Evolutionary conservation across 2,113 vertebrate genomes (phyloP), one percentile per base, ranked within the genome.

Genomic region (Copsychus sechellarum): DNA sequence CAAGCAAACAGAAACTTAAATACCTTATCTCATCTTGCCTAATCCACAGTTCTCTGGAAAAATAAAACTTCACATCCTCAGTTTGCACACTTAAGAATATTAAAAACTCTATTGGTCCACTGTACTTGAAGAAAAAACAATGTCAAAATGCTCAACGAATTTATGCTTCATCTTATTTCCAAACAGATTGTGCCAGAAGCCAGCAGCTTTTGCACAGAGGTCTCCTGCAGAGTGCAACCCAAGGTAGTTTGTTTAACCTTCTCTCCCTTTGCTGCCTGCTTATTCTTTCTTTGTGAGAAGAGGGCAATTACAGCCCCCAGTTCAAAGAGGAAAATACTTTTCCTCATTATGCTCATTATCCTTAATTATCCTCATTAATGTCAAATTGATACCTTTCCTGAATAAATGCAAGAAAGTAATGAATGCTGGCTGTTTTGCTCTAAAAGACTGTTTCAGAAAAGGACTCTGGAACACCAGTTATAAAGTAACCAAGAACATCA

Each of bases 311-410:
- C 88, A 96, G 45, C 54, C 83, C 51, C 67, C 54, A 24, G 58
- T 4, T 94, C 70, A 90, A 94, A 82, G 57, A 96, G 74, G 70
- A 96, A 96, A 93, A 92, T 58, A 90, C 82, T 96, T 93, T 58
- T 92, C 69, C 50, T 90, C 82, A 95, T 95, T 94, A 96, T 83
- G 67, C n/a, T 95, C 84, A 94, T 96, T 96, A 96, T 96, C 81
- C 64, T 84, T 90, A 92, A 94, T 96, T 92, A 96, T 94, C 80
- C 67, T 95, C 90, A 94, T 88, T 95, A 94, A 86, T 66, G 95
- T 96, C 96, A 95, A 93, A 88, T 57, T 62, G 67, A 86, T 77
- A 97, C 56, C 76, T 90, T 94, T 90, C 88, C 88, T 80, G 71
- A 88, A 8, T 86, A 95, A 89, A 89, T 71, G 65, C 65, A 86